Percentiles rank a stretch among this genome's conserved stretches.
phyloP scores from a whole-genome alignment of 2,113 vertebrate species.

The Herpetotheres cachinnans region DNA sequence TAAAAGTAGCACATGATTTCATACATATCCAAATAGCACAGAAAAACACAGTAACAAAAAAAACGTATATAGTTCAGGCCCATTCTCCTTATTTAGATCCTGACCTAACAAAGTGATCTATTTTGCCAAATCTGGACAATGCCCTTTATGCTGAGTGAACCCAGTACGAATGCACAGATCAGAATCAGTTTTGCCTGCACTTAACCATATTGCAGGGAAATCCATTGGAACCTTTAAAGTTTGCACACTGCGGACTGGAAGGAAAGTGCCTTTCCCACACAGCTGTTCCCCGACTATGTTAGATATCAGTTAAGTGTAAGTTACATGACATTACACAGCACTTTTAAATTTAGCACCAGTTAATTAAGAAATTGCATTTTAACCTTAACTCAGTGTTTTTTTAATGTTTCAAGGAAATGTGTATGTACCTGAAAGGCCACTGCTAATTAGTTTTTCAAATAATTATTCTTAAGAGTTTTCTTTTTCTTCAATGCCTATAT shows the following conservation, averaged over 20 bases:
- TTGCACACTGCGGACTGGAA: background rate
- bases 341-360: background rate
- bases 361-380: background rate
- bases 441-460: background rate
- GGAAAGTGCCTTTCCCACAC: background rate
- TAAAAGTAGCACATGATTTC: background rate
- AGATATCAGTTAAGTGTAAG: background rate
- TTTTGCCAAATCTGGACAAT: background rate
- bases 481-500: background rate
- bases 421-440: background rate
- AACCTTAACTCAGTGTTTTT: background rate
- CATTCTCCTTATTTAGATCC: background rate
- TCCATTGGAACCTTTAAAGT: background rate
- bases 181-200: background rate
- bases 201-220: background rate
- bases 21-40: background rate
- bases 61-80: background rate
- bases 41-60: background rate
- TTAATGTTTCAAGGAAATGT: background rate
- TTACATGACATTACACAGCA: background rate
- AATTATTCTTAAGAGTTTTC: background rate
- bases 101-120: background rate
- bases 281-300: background rate
- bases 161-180: background rate
- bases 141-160: background rate